Evolutionary conservation across 2,113 vertebrate species (phyloP).

Genomic region (Nannospalax galili): DNA sequence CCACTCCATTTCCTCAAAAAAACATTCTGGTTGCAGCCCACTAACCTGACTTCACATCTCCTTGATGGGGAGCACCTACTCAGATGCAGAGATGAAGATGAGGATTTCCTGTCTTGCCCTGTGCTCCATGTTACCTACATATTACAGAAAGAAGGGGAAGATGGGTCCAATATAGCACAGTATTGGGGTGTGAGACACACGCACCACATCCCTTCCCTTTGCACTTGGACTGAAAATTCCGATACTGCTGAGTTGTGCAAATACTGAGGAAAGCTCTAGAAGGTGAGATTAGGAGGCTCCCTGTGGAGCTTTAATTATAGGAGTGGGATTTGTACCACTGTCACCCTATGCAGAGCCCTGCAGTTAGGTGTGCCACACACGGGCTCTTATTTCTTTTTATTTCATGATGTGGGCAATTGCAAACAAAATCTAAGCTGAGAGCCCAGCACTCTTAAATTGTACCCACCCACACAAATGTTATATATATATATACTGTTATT

Average conservation of each 20-base stretch:
- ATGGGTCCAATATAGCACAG: fast-evolving
- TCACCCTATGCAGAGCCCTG: too few relatives aligned
- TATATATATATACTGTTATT: background rate
- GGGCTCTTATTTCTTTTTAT: background rate
- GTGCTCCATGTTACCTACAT: background rate
- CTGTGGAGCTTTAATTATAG: background rate
- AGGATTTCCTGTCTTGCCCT: background rate
- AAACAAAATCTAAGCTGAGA: background rate
- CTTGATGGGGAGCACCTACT: background rate
- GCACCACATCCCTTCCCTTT: background rate
- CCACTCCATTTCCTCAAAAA: background rate
- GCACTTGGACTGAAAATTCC: background rate
- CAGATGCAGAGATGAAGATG: background rate
- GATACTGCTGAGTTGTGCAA: background rate
- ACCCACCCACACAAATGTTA: too few relatives aligned
- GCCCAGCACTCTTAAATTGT: too few relatives aligned
- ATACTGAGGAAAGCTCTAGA: background rate
- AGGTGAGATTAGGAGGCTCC: background rate
- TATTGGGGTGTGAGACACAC: background rate
- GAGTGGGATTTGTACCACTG: background rate
- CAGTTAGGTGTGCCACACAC: fast-evolving
- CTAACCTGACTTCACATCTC: background rate
- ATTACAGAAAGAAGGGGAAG: background rate
- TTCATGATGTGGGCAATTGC: background rate
- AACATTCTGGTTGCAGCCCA: background rate